Base-by-base conservation (phyloP, 1,140 invertebrate species). In the Atopsyche davidsoni region DNA sequence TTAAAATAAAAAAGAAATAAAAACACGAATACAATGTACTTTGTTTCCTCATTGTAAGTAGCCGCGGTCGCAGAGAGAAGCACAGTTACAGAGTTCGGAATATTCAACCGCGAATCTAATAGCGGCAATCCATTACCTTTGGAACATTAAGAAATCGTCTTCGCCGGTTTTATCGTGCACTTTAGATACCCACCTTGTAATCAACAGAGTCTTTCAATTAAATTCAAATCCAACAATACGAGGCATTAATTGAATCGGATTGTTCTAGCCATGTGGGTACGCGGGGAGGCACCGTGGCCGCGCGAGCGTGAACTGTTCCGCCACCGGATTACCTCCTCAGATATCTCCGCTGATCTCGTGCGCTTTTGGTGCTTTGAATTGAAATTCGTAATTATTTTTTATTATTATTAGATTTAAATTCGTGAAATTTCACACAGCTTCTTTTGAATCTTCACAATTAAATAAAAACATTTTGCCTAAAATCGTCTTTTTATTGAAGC, bases 201-300 rank as follows among this genome's bases (percentile, higher is more conserved):
- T 43, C 48, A 43, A 50, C 38, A 25, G 19, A 38, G 48, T 50
- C 40, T 43, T 50, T 50, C 36, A 50, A 50, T 50, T 50, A 43
- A 50, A 50, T 50, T 50, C 40, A 50, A 50, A 50, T 50, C 43
- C 31, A 50, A 50, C 48, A 50, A 50, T 43, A 50, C 39, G 43
- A 50, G 48, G 36, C 48, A 50, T 50, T 50, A 50, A 50, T 50
- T 50, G 40, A 43, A 43, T 50, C 43, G 48, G 36, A 50, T 50
- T 50, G 48, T 38, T 50, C 31, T 40, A 50, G 42, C 31, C 48
- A 47, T 39, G 22, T 36, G 14, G 34, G 23, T 35, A 23, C 36
- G 36, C 31, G 19, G 34, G 19, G n/a, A n/a, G 13, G 31, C 13
- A 28, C 24, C 24, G 24, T n/a, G n/a, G n/a, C 4, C 24, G n/a